A percentile compares a stretch with the other conserved stretches of the same genome.
Evolutionary conservation across 2,888 invertebrate genomes (phyloP).

Genomic region (Dryobotodes eremita): DNA sequence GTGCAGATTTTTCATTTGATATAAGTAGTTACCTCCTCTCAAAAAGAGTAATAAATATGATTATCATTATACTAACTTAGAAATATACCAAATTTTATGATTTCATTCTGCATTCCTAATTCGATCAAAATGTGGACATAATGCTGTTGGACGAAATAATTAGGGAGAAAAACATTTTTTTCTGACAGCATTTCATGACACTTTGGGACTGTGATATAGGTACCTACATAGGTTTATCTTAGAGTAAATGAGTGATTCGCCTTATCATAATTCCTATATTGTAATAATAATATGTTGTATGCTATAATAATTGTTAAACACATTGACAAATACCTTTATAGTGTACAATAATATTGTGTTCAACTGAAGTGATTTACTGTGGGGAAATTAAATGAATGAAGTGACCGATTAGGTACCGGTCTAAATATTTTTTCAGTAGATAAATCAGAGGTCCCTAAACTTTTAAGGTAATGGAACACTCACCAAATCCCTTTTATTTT

Average conservation of each 20-base stretch:
- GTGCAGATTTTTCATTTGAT: not conserved
- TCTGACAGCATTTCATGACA: constrained; percentile 64
- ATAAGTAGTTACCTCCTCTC: not conserved
- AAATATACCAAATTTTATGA: not conserved
- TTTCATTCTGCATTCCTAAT: not conserved
- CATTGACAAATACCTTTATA: constrained; percentile 70
- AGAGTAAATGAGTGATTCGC: constrained; percentile 63
- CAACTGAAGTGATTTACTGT: constrained; percentile 72
- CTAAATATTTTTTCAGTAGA: not conserved
- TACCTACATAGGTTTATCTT: constrained; percentile 63
- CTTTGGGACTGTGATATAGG: constrained; percentile 21
- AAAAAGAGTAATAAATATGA: not conserved
- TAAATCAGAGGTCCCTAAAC: no score
- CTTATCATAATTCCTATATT: constrained; percentile 75
- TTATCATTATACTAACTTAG: not conserved
- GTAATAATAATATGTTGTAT: constrained; percentile 63
- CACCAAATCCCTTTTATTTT: no score
- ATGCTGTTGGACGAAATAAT: not conserved
- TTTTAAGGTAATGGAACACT: no score
- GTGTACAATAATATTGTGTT: constrained; percentile 66
- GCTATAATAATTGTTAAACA: constrained; percentile 58
- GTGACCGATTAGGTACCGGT: not conserved
- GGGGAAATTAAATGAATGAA: constrained; percentile 56
- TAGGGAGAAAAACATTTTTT: constrained; percentile 51
- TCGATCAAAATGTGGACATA: not conserved